A percentile compares a stretch with the other conserved stretches of the same genome.
These are phyloP conservation scores for Brachionus sp. DNA, from an alignment of 1,140 invertebrate species.

Conservation along the genomic window DNA sequence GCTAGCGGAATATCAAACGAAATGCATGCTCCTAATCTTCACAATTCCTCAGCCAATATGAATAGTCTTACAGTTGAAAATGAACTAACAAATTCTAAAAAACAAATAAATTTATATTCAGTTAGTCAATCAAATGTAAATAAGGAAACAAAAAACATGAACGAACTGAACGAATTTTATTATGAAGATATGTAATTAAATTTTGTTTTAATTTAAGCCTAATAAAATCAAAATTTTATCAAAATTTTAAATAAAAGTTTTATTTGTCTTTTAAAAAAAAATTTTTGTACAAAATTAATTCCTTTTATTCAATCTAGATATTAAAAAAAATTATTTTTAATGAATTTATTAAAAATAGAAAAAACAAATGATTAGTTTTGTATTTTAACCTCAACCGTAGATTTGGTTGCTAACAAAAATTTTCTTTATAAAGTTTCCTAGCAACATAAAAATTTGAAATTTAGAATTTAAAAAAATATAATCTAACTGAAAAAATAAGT, in stretches of 20 bases:
- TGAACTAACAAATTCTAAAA: neutral
- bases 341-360: neutral
- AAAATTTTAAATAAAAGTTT: neutral
- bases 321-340: too few species aligned
- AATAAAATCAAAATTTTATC: neutral
- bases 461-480: slow-evolving; percentile 18
- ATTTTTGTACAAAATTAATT: too few species aligned
- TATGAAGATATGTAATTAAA: neutral
- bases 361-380: neutral
- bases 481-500: neutral
- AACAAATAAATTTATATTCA: neutral
- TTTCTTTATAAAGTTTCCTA: neutral
- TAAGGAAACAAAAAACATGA: neutral
- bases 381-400: neutral
- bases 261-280: neutral
- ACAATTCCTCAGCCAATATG: neutral
- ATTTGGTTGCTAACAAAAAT: neutral
- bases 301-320: too few species aligned
- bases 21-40: neutral
- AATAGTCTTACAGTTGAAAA: neutral
- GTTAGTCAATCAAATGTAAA: slow-evolving; percentile 1
- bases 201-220: neutral
- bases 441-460: slow-evolving; percentile 16
- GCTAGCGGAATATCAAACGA: slow-evolving; percentile 13
- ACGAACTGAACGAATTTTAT: neutral